These are phyloP conservation scores for Cremastinae sp. DNA, from an alignment of 2,888 invertebrate genomes.

Conservation along the genomic window DNA sequence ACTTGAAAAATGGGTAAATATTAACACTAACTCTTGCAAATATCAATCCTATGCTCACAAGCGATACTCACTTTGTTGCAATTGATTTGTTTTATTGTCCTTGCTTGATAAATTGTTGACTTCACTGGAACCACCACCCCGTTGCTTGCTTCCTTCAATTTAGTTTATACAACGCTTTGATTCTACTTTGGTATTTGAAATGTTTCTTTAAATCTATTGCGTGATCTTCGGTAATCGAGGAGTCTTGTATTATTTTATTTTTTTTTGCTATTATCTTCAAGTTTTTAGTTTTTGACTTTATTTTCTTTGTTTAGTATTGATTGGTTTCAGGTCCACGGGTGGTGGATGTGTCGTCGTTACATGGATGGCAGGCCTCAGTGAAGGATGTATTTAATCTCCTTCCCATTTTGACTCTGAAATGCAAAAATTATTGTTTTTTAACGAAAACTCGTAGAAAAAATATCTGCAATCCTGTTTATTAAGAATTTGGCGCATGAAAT, in stretches of 20 bases:
- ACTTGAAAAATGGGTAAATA: too few relatives aligned
- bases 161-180: conserved; percentile 50
- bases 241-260: conserved; percentile 39
- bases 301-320: conserved; percentile 57
- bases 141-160: conserved; percentile 56
- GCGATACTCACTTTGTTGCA: conserved; percentile 65
- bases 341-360: conserved; percentile 76
- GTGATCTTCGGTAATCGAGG: conserved; percentile 45
- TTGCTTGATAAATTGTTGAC: conserved; percentile 67
- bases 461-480: background rate
- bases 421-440: too few relatives aligned
- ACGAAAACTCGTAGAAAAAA: too few relatives aligned
- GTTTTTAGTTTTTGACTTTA: conserved; percentile 41
- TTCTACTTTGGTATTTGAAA: conserved; percentile 58
- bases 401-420: conserved; percentile 79
- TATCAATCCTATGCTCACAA: too few relatives aligned
- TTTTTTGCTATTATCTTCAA: conserved; percentile 17
- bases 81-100: conserved; percentile 69
- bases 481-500: conserved; percentile 6
- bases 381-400: conserved; percentile 78
- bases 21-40: background rate
- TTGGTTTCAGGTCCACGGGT: conserved; percentile 69
- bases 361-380: conserved; percentile 79
- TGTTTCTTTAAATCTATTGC: conserved; percentile 48
- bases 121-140: conserved; percentile 72